Percentiles rank a stretch among this genome's conserved stretches.
These are phyloP conservation scores for Falco cherrug DNA, from an alignment of 2,797 vertebrate genomes.

Conservation along the genomic window DNA sequence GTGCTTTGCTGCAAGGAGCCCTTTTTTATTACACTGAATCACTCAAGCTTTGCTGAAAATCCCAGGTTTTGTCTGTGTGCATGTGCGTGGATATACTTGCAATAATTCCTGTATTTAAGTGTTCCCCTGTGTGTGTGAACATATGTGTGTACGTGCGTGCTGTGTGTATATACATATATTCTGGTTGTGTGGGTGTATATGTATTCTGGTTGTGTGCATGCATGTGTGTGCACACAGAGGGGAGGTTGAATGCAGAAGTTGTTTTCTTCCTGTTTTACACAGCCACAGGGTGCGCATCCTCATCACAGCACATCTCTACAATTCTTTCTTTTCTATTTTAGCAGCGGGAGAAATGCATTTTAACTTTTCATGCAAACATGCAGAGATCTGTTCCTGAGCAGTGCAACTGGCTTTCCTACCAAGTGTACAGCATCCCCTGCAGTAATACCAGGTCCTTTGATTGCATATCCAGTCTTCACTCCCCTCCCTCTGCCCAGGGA, in stretches of 20 bases:
- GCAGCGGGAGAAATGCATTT: not conserved
- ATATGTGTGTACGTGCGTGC: fast-evolving
- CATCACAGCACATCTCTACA: not conserved
- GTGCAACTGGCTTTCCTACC: not conserved
- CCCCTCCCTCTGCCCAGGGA: not conserved
- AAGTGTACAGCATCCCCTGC: not conserved
- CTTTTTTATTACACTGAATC: conserved; percentile 47
- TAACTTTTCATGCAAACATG: not conserved
- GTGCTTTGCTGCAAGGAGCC: conserved; percentile 28
- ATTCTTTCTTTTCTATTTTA: not conserved
- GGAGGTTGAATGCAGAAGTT: not conserved
- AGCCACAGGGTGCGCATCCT: not conserved
- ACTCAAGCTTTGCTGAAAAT: conserved; percentile 48
- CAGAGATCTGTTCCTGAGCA: not conserved
- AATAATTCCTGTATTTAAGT: conserved; percentile 16
- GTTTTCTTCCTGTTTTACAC: not conserved
- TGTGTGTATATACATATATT: fast-evolving
- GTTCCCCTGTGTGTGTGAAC: not conserved
- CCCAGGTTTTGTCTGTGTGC: not conserved
- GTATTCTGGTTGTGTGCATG: not conserved
- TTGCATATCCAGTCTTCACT: not conserved
- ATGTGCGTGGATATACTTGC: not conserved
- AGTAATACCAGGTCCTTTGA: not conserved
- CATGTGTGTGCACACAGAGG: fast-evolving
- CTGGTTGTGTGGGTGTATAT: not conserved